phyloP scores from a whole-genome alignment of 1,140 invertebrate species.

The Mizuhopecten yessoensis region DNA sequence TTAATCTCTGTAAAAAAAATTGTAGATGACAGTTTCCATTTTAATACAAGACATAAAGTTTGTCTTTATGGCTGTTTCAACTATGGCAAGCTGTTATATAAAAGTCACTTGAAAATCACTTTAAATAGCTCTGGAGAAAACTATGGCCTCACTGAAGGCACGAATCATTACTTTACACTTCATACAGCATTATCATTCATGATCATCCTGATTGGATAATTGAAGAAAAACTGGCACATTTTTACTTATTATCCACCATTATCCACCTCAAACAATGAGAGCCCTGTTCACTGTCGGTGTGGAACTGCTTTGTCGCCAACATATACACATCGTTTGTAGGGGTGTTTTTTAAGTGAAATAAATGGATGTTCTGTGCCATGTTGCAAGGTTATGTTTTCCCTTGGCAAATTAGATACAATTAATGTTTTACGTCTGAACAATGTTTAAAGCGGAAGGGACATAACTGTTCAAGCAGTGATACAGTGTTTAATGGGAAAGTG shows the following conservation, averaged over 20 bases:
- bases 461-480: background rate
- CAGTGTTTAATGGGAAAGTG: too few species aligned
- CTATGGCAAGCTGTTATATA: too few species aligned
- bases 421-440: background rate
- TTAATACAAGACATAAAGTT: too few species aligned
- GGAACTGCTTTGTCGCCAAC: too few species aligned
- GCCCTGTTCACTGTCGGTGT: background rate
- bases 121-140: background rate
- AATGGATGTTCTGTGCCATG: background rate
- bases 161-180: background rate
- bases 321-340: background rate
- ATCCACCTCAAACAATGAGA: background rate
- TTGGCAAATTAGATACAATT: conserved; percentile 5
- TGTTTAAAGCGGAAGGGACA: background rate
- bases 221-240: background rate
- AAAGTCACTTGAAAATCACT: too few species aligned
- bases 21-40: too few species aligned
- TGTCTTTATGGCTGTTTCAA: too few species aligned
- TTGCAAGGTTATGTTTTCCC: background rate
- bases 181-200: background rate
- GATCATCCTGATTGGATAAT: background rate
- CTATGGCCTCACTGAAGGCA: background rate
- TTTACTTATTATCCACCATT: background rate
- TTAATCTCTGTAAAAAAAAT: too few species aligned
- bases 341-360: conserved; percentile 8